Base-by-base conservation (phyloP, 2,113 vertebrate species). In the Marcusenius ussheri region DNA sequence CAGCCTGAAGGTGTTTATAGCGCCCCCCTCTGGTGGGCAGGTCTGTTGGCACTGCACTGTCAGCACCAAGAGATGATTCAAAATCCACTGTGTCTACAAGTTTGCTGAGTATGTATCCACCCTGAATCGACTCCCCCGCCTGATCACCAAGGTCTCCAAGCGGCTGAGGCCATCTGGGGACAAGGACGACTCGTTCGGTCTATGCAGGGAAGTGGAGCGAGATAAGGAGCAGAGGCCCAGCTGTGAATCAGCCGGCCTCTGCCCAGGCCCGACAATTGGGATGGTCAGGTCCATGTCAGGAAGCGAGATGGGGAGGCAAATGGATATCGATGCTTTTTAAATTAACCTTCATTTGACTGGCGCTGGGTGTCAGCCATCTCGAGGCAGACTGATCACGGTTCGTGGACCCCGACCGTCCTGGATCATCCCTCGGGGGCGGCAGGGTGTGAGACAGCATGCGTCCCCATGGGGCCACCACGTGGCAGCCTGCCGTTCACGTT, bases 271-370 rank as follows among this genome's bases (percentile, higher is more conserved):
- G 21, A 84, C 45, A 47, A 84, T 84, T n/a, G 39, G 42, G 42
- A 49, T n/a, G 15, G 39, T 88, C 53, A 88, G 24, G 62, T 56
- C 10, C 87, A n/a, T 88, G 21, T 45, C 56, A 46, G 87, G 53
- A 53, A 66, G 50, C 24, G 45, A 46, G 39, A 88, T 88, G 17
- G 56, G 56, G 35, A 24, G 42, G 87, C 9, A 56, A 70, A 46
- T 31, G 58, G 58, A 88, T 74, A 74, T 27, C 13, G 10, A 74
- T 74, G 24, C 74, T 74, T 89, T 84, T 89, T 27, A 89, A 24
- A 89, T 39, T 77, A 47, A n/a, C 70, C 70, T 42, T 66, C 42
- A 70, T 88, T 51, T 89, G 66, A 89, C 46, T 80, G 70, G 5
- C 15, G 35, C 46, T 84, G 42, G 19, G 42, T 83, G 88, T 70